phyloP scores from a whole-genome alignment of 1,140 invertebrate species.

The Ganaspis sp. region DNA sequence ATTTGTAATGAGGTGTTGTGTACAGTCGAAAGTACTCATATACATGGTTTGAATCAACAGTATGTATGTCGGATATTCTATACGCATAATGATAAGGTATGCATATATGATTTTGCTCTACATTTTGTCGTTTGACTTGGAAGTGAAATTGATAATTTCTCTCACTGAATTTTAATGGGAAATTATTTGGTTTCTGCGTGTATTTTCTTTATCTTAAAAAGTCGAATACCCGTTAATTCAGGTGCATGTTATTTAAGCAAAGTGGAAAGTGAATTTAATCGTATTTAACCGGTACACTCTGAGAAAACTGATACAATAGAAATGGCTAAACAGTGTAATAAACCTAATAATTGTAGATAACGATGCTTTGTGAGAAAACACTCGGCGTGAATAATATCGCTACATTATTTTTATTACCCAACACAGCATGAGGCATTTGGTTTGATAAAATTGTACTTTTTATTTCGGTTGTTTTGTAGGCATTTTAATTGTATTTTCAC shows the following conservation, averaged over 20 bases:
- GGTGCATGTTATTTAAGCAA: neutral
- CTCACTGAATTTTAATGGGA: neutral
- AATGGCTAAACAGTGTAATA: constrained; percentile 16
- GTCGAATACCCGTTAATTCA: neutral
- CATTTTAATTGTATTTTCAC: neutral
- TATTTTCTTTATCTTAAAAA: neutral
- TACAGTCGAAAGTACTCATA: neutral
- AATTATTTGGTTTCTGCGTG: neutral
- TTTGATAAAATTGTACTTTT: neutral
- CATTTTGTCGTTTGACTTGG: neutral
- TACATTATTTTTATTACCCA: neutral
- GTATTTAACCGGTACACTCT: neutral
- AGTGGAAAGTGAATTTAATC: constrained; percentile 8
- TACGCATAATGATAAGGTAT: constrained; percentile 2
- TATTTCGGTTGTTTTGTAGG: neutral
- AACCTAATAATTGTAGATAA: constrained; percentile 1
- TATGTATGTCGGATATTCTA: neutral
- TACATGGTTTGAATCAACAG: neutral
- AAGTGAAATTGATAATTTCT: neutral
- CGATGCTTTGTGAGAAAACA: constrained; percentile 25
- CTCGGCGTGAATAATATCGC: neutral
- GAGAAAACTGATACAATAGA: constrained; percentile 26
- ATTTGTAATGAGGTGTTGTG: neutral
- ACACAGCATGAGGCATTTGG: neutral
- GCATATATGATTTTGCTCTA: neutral